A percentile compares a stretch with the other conserved stretches of the same genome.
phyloP scores from a whole-genome alignment of 2,888 invertebrate species.

The Gymnoscelis rufifasciata region DNA sequence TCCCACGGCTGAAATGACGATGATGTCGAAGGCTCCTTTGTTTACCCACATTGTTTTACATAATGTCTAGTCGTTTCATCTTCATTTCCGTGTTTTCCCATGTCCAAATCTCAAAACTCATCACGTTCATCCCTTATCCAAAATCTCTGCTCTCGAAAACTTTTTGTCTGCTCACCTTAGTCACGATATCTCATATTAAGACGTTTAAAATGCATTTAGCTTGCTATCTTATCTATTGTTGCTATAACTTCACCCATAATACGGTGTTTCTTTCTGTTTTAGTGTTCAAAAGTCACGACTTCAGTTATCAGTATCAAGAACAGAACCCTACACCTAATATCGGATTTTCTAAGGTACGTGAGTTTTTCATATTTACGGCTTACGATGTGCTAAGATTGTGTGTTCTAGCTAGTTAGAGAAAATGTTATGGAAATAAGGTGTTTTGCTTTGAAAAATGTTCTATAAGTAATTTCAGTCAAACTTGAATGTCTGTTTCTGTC shows the following conservation, averaged over 20 bases:
- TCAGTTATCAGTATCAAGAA: constrained; percentile 82
- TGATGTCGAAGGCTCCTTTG: no score
- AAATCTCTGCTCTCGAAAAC: constrained; percentile 58
- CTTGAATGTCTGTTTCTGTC: no score
- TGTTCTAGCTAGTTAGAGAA: no score
- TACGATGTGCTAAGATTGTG: no score
- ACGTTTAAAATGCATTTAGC: constrained; percentile 77
- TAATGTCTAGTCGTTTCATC: constrained; percentile 14
- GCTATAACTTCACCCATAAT: constrained; percentile 75
- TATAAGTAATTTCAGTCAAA: no score
- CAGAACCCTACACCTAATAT: constrained; percentile 89
- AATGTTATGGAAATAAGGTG: no score
- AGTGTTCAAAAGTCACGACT: constrained; percentile 92
- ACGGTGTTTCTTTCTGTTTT: constrained; percentile 82
- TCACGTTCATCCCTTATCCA: constrained; percentile 67
- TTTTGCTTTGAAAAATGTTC: no score
- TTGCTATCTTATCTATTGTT: constrained; percentile 70
- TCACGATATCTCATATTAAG: constrained; percentile 76
- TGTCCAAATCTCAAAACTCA: constrained; percentile 58
- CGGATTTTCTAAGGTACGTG: constrained; percentile 92
- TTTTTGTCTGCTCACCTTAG: constrained; percentile 71
- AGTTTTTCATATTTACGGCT: constrained; percentile 53
- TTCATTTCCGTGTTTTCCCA: constrained; percentile 47
- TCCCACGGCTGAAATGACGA: no score
- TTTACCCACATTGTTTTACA: no score